Evolutionary conservation across 2,888 invertebrate species (phyloP), one percentile per base, ranked within the genome.

Genomic region (Lacanobia wlatinum): DNA sequence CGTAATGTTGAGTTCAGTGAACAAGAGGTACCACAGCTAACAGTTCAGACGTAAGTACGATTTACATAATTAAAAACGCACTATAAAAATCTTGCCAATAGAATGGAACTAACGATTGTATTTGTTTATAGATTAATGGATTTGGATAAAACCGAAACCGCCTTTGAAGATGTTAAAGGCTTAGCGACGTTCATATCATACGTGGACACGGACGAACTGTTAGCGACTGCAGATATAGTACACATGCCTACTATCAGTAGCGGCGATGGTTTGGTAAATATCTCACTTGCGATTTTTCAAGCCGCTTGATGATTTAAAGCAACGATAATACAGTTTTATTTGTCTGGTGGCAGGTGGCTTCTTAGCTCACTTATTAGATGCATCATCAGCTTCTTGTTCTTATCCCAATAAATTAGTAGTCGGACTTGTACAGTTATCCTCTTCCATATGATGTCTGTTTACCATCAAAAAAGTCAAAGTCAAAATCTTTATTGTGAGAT

Each of bases 191-290:
- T 93, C 60, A 90, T 90, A 73, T 86, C 88, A 0, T 77, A 89
- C 28, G 85, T 91, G 8, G 91, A 91, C 18, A 70, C 87, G 0
- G 94, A 94, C 28, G 94, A 94, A 76, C 84, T 94, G 5, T 74
- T 88, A 10, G 92, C 91, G 1, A 91, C 92, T 0, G 86, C 88
- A 10, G 92, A 92, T n/a, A 78, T 92, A 61, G 88, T 92, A 16
- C 80, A 89, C 46, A 50, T 92, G 67, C 87, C 34, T 34, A 92
- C 93, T 28, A 80, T 90, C 0, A 10, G 38, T n/a, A 65, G 66
- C 28, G 75, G 70, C 14, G 56, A 50, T 8, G n/a, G 18, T 14
- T 40, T 71, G 83, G 75, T 78, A 66, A 77, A 14, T 56, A 61
- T 60, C 12, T 1, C 0, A 12, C 0, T 5, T 28, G 28, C 28